Base-by-base conservation (phyloP, 2,888 invertebrate genomes). In the Xanthorhoe spadicearia region DNA sequence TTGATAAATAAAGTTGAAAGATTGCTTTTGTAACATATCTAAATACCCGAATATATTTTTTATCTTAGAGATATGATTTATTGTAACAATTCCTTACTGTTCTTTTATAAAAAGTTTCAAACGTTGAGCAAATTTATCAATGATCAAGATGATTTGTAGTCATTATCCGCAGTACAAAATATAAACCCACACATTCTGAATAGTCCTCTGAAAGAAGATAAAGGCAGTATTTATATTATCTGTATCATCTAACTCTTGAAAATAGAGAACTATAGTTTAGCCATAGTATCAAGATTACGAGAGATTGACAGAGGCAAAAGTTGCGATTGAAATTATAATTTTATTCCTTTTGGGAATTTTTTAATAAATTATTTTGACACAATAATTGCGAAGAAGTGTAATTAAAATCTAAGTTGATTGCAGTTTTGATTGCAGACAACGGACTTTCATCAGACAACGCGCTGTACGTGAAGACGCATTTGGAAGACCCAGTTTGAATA, bases 101-200 rank as follows among this genome's bases (percentile, higher is more conserved):
- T 76, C 75, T 68, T 74, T 61, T 73, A 73, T 74, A 73, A 73
- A 77, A 77, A 77, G 76, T 77, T 74, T 79, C 73, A 73, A 79
- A 81, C 77, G 77, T 88, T 88, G 88, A 87, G 88, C 87, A 88
- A 87, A 83, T 83, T 83, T 79, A 82, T 79, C 83, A 79, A 79
- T 58, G 53, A 49, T 38, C 35, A 9, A 57, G 49, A 4, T n/a
- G 19, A 58, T 49, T 50, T 58, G 32, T 19, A 58, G 8, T 50
- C 9, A 19, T 19, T 0, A 48, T 48, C 48, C 48, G 13, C 2
- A 46, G 4, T 46, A 46, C 15, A 15, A 48, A n/a, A 15, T 15
- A 48, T 48, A 48, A 48, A 48, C 1, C 15, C 15, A 48, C 7
- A 48, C 48, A 13, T 48, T 48, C 48, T 48, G 48, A 15, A 15